A percentile compares a stretch with the other conserved stretches of the same genome.
Conservation (phyloP, 2,113 vertebrate genomes). For the Ailuropoda melanoleuca region DNA sequence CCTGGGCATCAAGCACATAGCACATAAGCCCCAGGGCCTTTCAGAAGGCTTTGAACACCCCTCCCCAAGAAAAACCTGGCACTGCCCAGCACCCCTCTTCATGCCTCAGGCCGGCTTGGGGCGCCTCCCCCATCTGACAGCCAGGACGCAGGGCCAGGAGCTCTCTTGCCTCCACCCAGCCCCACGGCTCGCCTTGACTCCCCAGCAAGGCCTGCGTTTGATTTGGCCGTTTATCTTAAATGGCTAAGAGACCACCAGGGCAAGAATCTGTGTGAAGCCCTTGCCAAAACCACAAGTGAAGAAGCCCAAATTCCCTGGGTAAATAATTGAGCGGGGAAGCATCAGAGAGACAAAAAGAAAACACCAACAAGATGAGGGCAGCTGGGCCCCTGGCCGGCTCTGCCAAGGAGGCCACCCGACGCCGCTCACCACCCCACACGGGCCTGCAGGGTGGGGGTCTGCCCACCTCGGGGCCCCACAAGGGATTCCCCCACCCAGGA, state of each 20-base stretch:
- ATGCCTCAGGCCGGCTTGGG: background rate
- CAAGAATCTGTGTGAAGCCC: conserved; percentile 89
- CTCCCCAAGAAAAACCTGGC: conserved; percentile 24
- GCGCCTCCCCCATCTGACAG: conserved; percentile 63
- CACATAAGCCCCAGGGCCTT: background rate
- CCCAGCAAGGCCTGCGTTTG: conserved; percentile 87
- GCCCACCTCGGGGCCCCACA: accelerated
- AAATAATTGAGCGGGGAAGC: conserved; percentile 83
- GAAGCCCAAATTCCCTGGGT: conserved; percentile 89
- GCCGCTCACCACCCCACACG: background rate
- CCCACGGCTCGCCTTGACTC: conserved; percentile 72
- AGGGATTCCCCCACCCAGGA: background rate
- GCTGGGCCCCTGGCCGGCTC: background rate
- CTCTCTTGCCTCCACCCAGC: conserved; percentile 80
- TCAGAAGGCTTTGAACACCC: background rate
- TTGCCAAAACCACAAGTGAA: conserved; percentile 92
- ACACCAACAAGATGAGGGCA: conserved; percentile 44
- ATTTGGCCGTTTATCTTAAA: conserved; percentile 90
- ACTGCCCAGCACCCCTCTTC: background rate
- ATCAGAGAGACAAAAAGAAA: conserved; percentile 55
- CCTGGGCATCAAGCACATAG: background rate
- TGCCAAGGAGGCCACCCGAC: background rate
- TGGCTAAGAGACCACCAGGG: conserved; percentile 90
- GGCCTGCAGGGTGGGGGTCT: background rate
- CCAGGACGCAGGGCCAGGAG: conserved; percentile 69